Conservation (phyloP, 2,888 invertebrate genomes). For the Congeria kusceri region DNA sequence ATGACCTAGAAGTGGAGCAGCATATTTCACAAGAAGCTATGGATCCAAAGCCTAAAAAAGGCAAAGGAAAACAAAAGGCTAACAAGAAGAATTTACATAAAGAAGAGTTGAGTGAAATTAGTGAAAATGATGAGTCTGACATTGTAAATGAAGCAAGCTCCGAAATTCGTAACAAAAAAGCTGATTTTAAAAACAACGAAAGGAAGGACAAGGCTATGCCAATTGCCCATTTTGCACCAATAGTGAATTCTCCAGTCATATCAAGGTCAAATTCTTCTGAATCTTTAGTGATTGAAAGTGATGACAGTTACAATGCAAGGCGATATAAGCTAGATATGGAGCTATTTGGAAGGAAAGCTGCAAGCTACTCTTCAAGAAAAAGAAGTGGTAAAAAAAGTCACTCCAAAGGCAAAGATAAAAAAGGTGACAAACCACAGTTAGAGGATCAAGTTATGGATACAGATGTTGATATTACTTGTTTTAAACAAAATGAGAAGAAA, state of each 20-base stretch:
- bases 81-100: constrained; percentile 9
- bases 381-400: constrained; percentile 13
- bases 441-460: not conserved
- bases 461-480: not conserved
- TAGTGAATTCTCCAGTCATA: constrained; percentile 3
- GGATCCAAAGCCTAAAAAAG: not conserved
- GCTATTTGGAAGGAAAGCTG: not conserved
- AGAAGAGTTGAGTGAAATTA: not conserved
- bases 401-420: not conserved
- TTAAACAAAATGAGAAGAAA: not conserved
- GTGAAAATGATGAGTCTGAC: no score
- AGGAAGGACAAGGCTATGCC: not conserved
- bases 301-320: constrained; percentile 50
- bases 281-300: constrained; percentile 42
- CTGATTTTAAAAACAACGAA: no score
- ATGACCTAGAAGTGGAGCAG: no score
- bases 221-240: not conserved
- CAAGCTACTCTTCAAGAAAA: constrained; percentile 4
- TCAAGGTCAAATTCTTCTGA: constrained; percentile 12
- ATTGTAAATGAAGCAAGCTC: no score
- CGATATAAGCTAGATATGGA: constrained; percentile 36
- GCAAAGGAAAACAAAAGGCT: not conserved
- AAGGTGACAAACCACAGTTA: not conserved
- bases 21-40: constrained; percentile 1
- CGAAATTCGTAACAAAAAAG: not conserved